A percentile compares a stretch with the other conserved stretches of the same genome.
Conservation (phyloP, 2,888 invertebrate genomes). For the Caenorhabditis macrosperma region DNA sequence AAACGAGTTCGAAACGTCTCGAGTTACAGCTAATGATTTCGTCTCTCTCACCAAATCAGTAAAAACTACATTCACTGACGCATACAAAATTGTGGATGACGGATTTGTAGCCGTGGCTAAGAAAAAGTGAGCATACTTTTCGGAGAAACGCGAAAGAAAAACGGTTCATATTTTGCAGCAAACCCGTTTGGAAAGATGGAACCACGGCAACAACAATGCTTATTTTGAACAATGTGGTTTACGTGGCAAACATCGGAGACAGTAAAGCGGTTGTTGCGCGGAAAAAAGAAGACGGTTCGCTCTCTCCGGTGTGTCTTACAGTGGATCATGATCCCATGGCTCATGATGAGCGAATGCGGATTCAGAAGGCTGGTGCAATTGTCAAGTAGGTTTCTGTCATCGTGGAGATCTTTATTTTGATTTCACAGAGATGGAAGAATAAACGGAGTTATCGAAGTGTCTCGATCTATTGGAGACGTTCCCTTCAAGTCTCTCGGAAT, state of each 20-base stretch:
- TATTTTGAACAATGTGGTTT: constrained; percentile 82
- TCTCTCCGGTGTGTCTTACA: constrained; percentile 81
- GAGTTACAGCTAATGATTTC: constrained; percentile 58
- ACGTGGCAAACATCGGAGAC: constrained; percentile 83
- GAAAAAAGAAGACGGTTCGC: constrained; percentile 42
- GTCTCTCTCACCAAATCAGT: constrained; percentile 81
- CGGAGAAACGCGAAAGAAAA: neutral
- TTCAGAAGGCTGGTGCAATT: constrained; percentile 82
- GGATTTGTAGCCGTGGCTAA: constrained; percentile 82
- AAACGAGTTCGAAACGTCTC: neutral
- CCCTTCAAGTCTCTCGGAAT: constrained; percentile 83
- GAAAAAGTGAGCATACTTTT: constrained; percentile 80
- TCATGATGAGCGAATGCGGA: constrained; percentile 83
- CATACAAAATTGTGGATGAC: constrained; percentile 82
- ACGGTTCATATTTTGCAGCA: too few relatives aligned
- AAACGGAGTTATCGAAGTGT: constrained; percentile 82
- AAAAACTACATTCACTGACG: constrained; percentile 81
- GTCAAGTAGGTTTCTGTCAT: constrained; percentile 81
- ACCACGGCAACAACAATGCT: constrained; percentile 82
- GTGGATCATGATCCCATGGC: constrained; percentile 82
- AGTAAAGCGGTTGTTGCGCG: constrained; percentile 81
- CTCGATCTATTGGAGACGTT: constrained; percentile 83
- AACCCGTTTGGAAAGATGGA: constrained; percentile 83
- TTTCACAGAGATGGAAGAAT: constrained; percentile 80
- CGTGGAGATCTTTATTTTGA: neutral